Evolutionary conservation across 2,113 vertebrate species (phyloP).

Genomic region (Xyliphius kryptos): DNA sequence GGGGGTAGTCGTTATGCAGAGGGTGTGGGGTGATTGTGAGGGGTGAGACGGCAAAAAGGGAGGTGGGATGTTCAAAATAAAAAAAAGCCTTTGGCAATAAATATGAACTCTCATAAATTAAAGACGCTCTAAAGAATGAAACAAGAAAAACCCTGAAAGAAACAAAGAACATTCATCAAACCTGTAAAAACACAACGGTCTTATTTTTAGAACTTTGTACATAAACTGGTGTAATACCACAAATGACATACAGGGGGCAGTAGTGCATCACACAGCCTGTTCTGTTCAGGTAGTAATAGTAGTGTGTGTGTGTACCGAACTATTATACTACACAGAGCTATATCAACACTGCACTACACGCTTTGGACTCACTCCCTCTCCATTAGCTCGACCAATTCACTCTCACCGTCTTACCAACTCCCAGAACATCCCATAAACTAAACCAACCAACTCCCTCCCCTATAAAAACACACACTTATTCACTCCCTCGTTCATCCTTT

Average conservation of each 20-base stretch:
- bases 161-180: too few species aligned
- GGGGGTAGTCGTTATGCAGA: slow-evolving; percentile 16
- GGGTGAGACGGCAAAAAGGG: background rate
- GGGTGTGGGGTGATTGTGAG: background rate
- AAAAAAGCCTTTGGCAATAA: background rate
- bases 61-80: slow-evolving; percentile 36
- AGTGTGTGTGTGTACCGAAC: too few species aligned
- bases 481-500: too few species aligned
- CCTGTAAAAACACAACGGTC: too few species aligned
- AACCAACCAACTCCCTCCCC: too few species aligned
- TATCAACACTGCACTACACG: too few species aligned
- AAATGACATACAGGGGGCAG: slow-evolving; percentile 30
- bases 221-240: background rate
- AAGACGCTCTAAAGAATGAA: background rate
- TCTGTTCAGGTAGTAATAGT: background rate
- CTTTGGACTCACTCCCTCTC: too few species aligned
- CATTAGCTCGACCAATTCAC: too few species aligned
- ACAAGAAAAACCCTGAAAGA: background rate
- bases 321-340: too few species aligned
- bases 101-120: background rate
- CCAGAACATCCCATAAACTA: too few species aligned
- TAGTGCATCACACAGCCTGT: slow-evolving; percentile 1
- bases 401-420: too few species aligned
- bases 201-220: background rate
- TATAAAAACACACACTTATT: too few species aligned